phyloP scores from a whole-genome alignment of 2,888 invertebrate genomes.

The Heteromyza rotundicornis region DNA sequence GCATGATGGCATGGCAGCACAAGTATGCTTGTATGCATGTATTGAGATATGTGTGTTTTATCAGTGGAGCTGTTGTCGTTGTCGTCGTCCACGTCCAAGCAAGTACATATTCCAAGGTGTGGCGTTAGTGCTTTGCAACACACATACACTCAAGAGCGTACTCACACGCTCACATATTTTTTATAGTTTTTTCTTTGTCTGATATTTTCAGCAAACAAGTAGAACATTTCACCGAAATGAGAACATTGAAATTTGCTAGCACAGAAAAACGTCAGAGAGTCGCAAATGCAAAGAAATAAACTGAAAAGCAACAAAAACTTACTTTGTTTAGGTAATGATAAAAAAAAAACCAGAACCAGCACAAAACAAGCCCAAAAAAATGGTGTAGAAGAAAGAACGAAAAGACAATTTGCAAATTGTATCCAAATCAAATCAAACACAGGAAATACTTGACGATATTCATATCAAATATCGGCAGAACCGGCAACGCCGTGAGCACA shows the following conservation, averaged over 20 bases:
- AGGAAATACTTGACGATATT: not conserved
- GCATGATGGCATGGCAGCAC: not conserved
- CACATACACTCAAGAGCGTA: not conserved
- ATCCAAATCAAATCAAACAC: not conserved
- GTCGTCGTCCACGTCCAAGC: not conserved
- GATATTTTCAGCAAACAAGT: slow-evolving; percentile 7
- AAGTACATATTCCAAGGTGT: not conserved
- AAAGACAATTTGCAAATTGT: not conserved
- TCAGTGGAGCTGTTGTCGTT: not conserved
- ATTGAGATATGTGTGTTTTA: not conserved
- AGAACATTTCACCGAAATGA: not conserved
- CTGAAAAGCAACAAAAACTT: not conserved
- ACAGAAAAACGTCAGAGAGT: not conserved
- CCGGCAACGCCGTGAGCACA: no score
- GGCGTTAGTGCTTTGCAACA: not conserved
- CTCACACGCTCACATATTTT: no score
- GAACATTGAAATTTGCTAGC: not conserved
- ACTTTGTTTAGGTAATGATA: not conserved
- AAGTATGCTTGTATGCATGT: not conserved
- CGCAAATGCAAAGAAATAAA: not conserved
- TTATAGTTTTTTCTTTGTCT: slow-evolving; percentile 9
- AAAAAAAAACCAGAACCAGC: not conserved
- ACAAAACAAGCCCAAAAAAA: not conserved
- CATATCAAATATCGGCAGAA: not conserved
- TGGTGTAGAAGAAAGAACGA: not conserved